These are phyloP conservation scores for Nesogale talazaci DNA, from an alignment of 2,113 vertebrate genomes.

Conservation along the genomic window DNA sequence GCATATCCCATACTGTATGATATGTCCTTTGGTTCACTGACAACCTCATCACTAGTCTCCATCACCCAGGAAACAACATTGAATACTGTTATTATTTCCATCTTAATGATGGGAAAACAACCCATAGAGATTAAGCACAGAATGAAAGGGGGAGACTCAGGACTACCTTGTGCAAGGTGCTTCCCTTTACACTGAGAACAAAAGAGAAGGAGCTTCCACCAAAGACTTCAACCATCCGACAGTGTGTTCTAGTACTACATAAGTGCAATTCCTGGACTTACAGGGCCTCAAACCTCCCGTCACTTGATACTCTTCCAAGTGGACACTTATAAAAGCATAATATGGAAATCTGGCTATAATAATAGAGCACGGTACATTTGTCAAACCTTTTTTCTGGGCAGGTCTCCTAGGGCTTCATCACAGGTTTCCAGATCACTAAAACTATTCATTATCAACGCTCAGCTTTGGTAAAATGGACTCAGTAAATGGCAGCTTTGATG, in stretches of 20 bases:
- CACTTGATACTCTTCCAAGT: neutral
- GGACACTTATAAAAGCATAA: neutral
- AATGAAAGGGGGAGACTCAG: neutral
- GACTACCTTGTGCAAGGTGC: neutral
- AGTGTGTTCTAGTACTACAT: neutral
- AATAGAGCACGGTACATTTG: neutral
- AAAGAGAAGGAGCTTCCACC: neutral
- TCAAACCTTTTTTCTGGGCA: neutral
- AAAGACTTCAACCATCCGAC: neutral
- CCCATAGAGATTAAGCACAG: neutral
- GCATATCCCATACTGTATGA: no score
- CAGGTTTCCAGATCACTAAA: conserved; percentile 1
- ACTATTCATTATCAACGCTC: neutral
- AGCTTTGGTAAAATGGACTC: conserved; percentile 39
- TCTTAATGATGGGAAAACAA: neutral
- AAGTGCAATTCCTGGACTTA: neutral
- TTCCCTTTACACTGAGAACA: neutral
- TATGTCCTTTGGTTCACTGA: neutral
- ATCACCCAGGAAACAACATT: neutral
- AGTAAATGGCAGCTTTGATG: conserved; percentile 19
- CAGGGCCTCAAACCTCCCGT: neutral
- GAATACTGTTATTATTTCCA: neutral
- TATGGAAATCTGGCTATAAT: neutral
- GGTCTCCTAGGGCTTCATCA: neutral
- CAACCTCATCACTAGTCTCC: no score